Percentiles rank a stretch among this genome's conserved stretches.
phyloP scores from a whole-genome alignment of 2,797 vertebrate genomes.

The Paedocypris micromegethes region DNA sequence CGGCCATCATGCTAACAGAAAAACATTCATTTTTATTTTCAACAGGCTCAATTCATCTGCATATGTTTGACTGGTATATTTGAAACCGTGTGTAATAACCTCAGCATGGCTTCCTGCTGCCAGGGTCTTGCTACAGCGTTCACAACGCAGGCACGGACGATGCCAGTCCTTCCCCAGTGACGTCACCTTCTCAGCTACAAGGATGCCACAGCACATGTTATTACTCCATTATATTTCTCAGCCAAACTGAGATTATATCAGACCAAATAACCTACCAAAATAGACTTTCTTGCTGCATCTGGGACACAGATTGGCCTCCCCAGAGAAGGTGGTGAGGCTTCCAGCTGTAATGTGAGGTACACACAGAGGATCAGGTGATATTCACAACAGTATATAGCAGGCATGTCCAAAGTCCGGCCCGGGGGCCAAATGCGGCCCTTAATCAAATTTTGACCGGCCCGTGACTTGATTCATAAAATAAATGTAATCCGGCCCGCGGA shows the following conservation, averaged over 20 bases:
- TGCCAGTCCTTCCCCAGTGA: slow-evolving; percentile 98
- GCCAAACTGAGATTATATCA: slow-evolving; percentile 6
- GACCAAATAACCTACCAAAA: slow-evolving; percentile 73
- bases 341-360: slow-evolving; percentile 69
- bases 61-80: neutral
- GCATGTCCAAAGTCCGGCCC: no score
- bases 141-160: slow-evolving; percentile 93
- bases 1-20: slow-evolving; percentile 81
- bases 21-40: neutral
- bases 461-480: no score
- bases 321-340: slow-evolving; percentile 90
- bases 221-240: neutral
- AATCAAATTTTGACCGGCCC: no score
- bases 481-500: no score
- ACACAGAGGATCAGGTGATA: neutral
- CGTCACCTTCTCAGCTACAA: slow-evolving; percentile 94
- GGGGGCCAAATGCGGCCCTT: no score
- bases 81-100: slow-evolving; percentile 62
- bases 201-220: slow-evolving; percentile 7
- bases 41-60: neutral
- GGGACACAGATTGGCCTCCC: slow-evolving; percentile 91
- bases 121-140: slow-evolving; percentile 92
- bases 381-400: no score
- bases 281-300: slow-evolving; percentile 93
- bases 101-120: slow-evolving; percentile 89